phyloP scores from a whole-genome alignment of 2,797 vertebrate species.

The Gadopsis bispinosus region DNA sequence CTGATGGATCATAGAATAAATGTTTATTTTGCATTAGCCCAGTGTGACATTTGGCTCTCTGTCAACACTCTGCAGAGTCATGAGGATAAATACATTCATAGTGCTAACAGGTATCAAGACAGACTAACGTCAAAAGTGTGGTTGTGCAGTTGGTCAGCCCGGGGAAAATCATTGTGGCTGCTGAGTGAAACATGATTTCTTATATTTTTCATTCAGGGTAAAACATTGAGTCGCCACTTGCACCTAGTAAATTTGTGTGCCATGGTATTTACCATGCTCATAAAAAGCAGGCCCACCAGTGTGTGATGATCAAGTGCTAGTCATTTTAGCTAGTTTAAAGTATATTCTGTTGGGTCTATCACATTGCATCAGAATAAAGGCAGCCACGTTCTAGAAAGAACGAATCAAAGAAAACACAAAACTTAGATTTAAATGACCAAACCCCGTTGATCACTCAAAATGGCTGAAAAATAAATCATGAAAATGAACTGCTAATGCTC shows the following conservation, averaged over 20 bases:
- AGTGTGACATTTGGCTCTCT: conserved; percentile 33
- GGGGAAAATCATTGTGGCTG: conserved; percentile 17
- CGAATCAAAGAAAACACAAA: not conserved
- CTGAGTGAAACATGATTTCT: conserved; percentile 33
- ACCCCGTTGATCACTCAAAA: not conserved
- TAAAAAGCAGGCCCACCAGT: conserved; percentile 14
- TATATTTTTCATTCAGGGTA: conserved; percentile 22
- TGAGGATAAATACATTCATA: conserved; percentile 46
- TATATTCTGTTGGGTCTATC: not conserved
- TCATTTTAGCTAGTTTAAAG: not conserved
- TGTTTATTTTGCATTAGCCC: conserved; percentile 20
- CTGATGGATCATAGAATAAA: conserved; percentile 17
- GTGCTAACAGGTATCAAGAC: conserved; percentile 29
- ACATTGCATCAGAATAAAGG: not conserved
- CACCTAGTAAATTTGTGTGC: not conserved
- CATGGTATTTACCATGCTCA: conserved; percentile 19
- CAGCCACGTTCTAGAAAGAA: not conserved
- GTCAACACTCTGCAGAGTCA: conserved; percentile 44
- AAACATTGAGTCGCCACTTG: conserved; percentile 31
- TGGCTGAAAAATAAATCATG: not conserved
- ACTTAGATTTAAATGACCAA: not conserved
- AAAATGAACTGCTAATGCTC: not conserved
- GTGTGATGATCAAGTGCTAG: conserved; percentile 9
- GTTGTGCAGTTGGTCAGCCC: conserved; percentile 22
- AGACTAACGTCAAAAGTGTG: conserved; percentile 20